Conservation (phyloP, 2,113 vertebrate genomes). For the Datnioides undecimradiatus region DNA sequence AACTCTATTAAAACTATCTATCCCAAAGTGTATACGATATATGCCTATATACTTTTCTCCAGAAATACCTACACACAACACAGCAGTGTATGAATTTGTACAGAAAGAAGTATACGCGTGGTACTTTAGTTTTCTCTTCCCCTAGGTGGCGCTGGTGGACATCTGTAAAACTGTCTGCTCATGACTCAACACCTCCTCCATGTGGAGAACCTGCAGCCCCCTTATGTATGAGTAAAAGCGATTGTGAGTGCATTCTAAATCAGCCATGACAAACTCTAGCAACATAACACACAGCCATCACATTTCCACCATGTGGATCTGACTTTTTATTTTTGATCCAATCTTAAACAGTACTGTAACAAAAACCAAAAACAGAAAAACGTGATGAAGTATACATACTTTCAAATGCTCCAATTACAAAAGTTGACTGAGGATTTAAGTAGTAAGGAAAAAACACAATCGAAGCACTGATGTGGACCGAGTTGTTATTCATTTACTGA, state of each 20-base stretch:
- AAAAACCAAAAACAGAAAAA: slow-evolving; percentile 72
- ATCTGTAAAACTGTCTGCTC: neutral
- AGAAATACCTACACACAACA: neutral
- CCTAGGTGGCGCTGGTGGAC: no score
- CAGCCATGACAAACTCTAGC: neutral
- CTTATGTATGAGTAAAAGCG: neutral
- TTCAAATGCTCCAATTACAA: slow-evolving; percentile 78
- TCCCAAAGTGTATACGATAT: no score
- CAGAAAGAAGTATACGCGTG: neutral
- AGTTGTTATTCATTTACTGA: slow-evolving; percentile 43
- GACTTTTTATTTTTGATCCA: slow-evolving; percentile 78
- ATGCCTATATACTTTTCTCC: neutral
- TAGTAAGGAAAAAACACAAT: slow-evolving; percentile 3
- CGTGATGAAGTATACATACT: slow-evolving; percentile 62
- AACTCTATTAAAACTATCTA: no score
- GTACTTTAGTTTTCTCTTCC: neutral
- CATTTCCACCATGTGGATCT: slow-evolving; percentile 47
- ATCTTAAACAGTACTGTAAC: slow-evolving; percentile 81
- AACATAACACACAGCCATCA: neutral
- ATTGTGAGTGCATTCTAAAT: neutral
- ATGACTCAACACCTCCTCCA: slow-evolving; percentile 3
- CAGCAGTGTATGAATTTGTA: neutral
- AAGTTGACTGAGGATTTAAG: slow-evolving; percentile 33
- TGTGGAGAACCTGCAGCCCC: neutral
- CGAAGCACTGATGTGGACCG: slow-evolving; percentile 33